phyloP scores from a whole-genome alignment of 2,113 vertebrate genomes.

The Chelonoidis abingdonii region DNA sequence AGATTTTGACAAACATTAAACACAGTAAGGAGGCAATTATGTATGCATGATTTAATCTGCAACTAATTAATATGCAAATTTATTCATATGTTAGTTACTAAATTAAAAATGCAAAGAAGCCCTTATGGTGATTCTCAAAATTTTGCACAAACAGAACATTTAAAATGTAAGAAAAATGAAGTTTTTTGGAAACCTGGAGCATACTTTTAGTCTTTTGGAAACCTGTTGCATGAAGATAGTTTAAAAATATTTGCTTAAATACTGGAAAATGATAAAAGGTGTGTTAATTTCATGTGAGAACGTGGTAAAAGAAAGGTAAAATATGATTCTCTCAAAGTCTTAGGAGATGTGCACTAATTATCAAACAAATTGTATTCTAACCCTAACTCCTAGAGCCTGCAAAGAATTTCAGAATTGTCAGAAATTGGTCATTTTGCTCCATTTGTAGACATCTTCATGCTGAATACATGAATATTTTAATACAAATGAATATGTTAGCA shows the following conservation, averaged over 20 bases:
- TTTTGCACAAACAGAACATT: conserved; percentile 97
- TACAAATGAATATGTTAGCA: background rate
- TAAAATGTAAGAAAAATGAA: conserved; percentile 87
- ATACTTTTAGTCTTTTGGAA: conserved; percentile 75
- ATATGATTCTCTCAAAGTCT: conserved; percentile 69
- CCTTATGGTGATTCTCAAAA: conserved; percentile 99
- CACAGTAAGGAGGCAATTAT: conserved; percentile 95
- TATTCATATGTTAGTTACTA: conserved; percentile 99
- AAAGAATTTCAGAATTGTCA: conserved; percentile 36
- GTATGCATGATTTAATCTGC: conserved; percentile 99
- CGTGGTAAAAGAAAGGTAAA: conserved; percentile 76
- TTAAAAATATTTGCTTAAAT: conserved; percentile 76
- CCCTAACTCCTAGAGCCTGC: conserved; percentile 48
- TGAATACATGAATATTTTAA: background rate
- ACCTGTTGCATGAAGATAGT: conserved; percentile 82
- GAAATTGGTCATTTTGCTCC: conserved; percentile 35
- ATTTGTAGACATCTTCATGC: background rate
- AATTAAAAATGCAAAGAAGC: conserved; percentile 99
- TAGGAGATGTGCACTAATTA: conserved; percentile 75
- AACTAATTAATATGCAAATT: conserved; percentile 99
- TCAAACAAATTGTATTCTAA: conserved; percentile 69
- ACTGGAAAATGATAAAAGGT: conserved; percentile 67
- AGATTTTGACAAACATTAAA: conserved; percentile 94
- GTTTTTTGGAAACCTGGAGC: conserved; percentile 77
- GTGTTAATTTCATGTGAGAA: conserved; percentile 64